Base-by-base conservation (phyloP, 2,113 vertebrate species). In the Todiramphus chloris region DNA sequence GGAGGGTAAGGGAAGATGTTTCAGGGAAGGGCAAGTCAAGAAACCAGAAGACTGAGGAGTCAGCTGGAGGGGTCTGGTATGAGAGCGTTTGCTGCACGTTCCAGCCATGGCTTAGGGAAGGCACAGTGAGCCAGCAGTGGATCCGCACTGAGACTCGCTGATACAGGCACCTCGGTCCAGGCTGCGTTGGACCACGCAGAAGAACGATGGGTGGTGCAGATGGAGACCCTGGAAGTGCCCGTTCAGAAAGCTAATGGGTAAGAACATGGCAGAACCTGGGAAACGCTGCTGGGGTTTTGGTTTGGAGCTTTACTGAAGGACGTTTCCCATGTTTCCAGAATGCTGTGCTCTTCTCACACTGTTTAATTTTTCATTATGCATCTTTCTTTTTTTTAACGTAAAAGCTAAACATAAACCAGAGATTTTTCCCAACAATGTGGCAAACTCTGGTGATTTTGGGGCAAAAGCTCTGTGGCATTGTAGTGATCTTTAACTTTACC, bases 11-110 rank as follows among this genome's bases (percentile, higher is more conserved):
- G 62, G 33, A n/a, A 56, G 56, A 46, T 20, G 2, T 33, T 59
- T 62, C 39, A 79, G 94, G 76, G 89, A 87, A 83, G 69, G 90
- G 59, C 67, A 92, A 85, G 69, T 15, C 67, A 83, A 79, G 89
- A 86, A 93, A 50, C 27, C 11, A 80, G 86, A 72, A 77, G 68
- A 31, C 43, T 73, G 76, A 74, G 75, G 67, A 83, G 20, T 14
- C 50, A 73, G 60, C 39, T 43, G 51, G 39, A 44, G 7, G 35
- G 30, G 24, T 68, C 33, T 78, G 63, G 68, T 58, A 53, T 27
- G 62, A 76, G 46, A 4, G 30, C 24, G 16, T 78, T 77, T 62
- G 88, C 75, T 81, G 51, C 41, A 20, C 0, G 0, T 83, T 69
- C 25, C 7, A 2, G 55, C 6, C 82, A n/a, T 51, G 76, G 15